Evolutionary conservation across 2,113 vertebrate genomes (phyloP), one percentile per base, ranked within the genome.

Genomic region (Bombycilla garrulus): DNA sequence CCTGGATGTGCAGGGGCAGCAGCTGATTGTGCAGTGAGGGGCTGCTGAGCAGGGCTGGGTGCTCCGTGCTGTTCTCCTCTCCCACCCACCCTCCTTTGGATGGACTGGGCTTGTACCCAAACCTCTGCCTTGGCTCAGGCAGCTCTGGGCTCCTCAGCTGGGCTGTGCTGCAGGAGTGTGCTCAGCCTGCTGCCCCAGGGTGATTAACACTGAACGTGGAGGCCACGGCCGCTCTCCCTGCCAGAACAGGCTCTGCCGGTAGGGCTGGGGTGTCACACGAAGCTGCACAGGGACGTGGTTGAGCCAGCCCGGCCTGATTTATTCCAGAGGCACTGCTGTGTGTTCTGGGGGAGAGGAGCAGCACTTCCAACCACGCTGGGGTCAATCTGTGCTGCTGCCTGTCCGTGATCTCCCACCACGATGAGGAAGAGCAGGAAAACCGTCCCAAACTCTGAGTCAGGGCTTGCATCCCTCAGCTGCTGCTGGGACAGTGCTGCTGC

Each of bases 381-480:
- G 17, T 19, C 4, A 15, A 7, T 3, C 8, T n/a, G n/a, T n/a
- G 2, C 3, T 1, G 0, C 10, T 3, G 38, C 31, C n/a, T 7
- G 3, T 8, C 22, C 0, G 0, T 15, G 60, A 4, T 54, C 10
- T 54, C 14, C 29, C 61, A 17, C 21, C 25, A 28, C 3, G 1
- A 8, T 2, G 14, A 4, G 29, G 7, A 9, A 33, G 36, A 2
- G 10, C 8, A 10, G 1, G 53, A 25, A 56, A 38, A 4, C 50
- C 72, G 24, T 9, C 17, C 45, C 10, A 12, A 12, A 38, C 38
- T 1, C 6, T 11, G 35, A 9, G 11, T 4, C 5, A 0, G 26
- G 44, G n/a, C 45, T 26, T 28, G 25, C 21, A 2, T 3, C 33
- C 11, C 48, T 31, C 6, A 2, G n/a, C 45, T 22, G 65, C 70